Evolutionary conservation across 1,140 invertebrate species (phyloP), one percentile per base, ranked within the genome.

Genomic region (Liolophura sinensis): DNA sequence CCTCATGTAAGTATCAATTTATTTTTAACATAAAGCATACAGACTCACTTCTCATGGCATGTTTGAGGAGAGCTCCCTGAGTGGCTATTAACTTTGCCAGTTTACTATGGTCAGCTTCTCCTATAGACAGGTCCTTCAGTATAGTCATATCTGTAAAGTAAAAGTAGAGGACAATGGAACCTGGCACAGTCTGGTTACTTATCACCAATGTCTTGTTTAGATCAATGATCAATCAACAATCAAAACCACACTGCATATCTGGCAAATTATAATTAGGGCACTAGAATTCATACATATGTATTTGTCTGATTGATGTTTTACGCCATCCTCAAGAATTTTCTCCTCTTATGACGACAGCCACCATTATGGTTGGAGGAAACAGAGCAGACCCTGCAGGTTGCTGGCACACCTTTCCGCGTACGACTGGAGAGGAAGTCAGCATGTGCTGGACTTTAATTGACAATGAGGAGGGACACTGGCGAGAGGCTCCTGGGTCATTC

Each of bases 11-110:
- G 56, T 57, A 31, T 7, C 22, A 25, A 12, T 57, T 3, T 7
- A 6, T 50, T 12, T n/a, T 20, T 0, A n/a, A 0, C 27, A 12
- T 24, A 0, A 25, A 22, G 46, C 46, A 9, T 24, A 16, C 31
- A 16, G 52, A 70, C 73, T 77, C 65, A 80, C 78, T 75, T 68
- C 68, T 71, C 25, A 80, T 59, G 55, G 73, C 67, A 57, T 80
- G 76, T 48, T 76, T 73, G 25, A 80, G 64, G n/a, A 64, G 46
- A 11, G 64, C 57, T 20, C 56, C 67, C 57, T 80, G 74, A 52
- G 71, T 62, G 14, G 48, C 31, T 40, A 68, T 67, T 27, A 79
- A 57, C 31, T 75, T 67, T 49, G 58, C 55, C 9, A 79, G 50
- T 63, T 68, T 69, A 1, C 60, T 56, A 14, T 58, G 51, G 27